Percentiles rank a stretch among this genome's conserved stretches.
phyloP scores from a whole-genome alignment of 2,888 invertebrate species.

The Malthinus flaveolus region DNA sequence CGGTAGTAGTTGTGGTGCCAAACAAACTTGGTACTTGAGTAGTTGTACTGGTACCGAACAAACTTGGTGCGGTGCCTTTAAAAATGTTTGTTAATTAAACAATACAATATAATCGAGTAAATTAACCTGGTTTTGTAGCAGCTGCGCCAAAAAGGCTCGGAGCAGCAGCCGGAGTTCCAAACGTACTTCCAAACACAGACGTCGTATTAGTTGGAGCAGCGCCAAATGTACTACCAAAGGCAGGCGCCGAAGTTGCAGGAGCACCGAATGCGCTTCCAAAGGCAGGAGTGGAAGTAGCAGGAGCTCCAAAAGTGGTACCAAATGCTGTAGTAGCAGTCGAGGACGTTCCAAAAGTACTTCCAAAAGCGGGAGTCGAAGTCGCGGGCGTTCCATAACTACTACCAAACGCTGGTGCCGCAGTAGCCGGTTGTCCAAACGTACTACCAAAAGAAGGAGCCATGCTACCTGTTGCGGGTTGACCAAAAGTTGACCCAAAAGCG shows the following conservation, averaged over 20 bases:
- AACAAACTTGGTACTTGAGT: conserved; percentile 47
- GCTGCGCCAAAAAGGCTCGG: conserved; percentile 57
- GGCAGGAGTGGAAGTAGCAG: conserved; percentile 28
- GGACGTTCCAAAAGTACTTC: conserved; percentile 38
- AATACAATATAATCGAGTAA: conserved; percentile 40
- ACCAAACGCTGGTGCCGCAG: conserved; percentile 37
- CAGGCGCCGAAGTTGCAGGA: conserved; percentile 37
- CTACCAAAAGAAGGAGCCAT: conserved; percentile 40
- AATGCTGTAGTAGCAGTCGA: conserved; percentile 50
- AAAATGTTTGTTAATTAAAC: conserved; percentile 27
- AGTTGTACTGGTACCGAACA: conserved; percentile 54
- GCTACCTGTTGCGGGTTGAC: conserved; percentile 33
- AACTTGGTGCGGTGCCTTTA: conserved; percentile 42
- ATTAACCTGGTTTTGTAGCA: conserved; percentile 35
- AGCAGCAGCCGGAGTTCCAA: conserved; percentile 38
- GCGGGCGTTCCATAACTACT: conserved; percentile 39
- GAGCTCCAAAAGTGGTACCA: conserved; percentile 45
- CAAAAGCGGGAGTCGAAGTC: conserved; percentile 55
- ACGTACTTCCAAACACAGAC: conserved; percentile 43
- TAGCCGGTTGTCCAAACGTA: conserved; percentile 42
- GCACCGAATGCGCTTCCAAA: conserved; percentile 41
- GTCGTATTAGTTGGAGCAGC: conserved; percentile 35
- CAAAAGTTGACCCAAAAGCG: conserved; percentile 54
- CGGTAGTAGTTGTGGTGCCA: conserved; percentile 49
- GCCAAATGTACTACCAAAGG: conserved; percentile 52